Base-by-base conservation (phyloP, 2,888 invertebrate genomes). In the Coelogynopora nodosa region DNA sequence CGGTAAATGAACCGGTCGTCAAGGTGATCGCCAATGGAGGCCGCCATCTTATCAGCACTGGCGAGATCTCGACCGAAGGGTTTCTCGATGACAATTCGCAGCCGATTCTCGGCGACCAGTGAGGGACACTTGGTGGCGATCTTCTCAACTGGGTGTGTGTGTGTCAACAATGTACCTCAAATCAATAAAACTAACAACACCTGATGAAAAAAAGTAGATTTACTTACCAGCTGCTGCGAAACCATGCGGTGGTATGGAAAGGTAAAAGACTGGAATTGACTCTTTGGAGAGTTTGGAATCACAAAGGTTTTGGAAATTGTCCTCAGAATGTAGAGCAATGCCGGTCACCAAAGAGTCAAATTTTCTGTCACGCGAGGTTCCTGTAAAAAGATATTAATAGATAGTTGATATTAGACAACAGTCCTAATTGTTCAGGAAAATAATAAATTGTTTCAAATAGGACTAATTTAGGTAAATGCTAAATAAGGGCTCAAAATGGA, bases 1-100 rank as follows among this genome's bases (percentile, higher is more conserved):
- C 99, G 94, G 91, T 98, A 99, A 85, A 99, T 94, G 92, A 99
- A 96, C 86, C 97, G 95, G 93, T 98, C 98, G 87, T 94, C 94
- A 92, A 98, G 99, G 29, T 98, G 93, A 0, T 94, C 93, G 0
- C 95, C 94, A 89, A 99, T 93, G 92, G 99, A 98, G 89, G 94
- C 94, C 31, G 96, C 96, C 30, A 99, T 93, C 88, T 94, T 94
- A 85, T 95, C 94, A 0, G 98, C 98, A 67, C 94, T 94, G 0
- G 93, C 94, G 88, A 95, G 94, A 92, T 99, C 99, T 87, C 94
- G 94, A 0, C 99, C 99, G 92, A 99, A 99, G 2, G 99, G 99
- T 92, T 99, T 99, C 92, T 99, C 99, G 88, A 99, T 95, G 86
- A 99, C 98, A 80, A 99, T 94, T 89, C 98, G 74, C 27, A 74